Evolutionary conservation across 2,113 vertebrate species (phyloP).

Genomic region (Misgurnus mizolepis): DNA sequence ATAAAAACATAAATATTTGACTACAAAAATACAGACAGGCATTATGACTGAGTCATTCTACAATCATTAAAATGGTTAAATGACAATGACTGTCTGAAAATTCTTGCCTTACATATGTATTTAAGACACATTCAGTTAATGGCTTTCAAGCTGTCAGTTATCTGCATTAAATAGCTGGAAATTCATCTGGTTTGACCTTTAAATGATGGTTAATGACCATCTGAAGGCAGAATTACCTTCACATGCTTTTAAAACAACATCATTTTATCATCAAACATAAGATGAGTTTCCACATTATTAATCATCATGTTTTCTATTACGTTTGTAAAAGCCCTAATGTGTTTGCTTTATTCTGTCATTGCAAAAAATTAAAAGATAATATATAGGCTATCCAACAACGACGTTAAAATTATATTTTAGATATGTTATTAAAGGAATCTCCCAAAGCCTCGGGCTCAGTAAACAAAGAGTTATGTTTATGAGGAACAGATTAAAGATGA

Average conservation of each 20-base stretch:
- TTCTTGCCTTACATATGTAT: background rate
- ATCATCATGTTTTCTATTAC: background rate
- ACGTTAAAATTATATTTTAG: background rate
- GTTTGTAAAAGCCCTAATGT: no score
- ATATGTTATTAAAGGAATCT: background rate
- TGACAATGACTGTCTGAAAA: background rate
- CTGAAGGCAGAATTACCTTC: background rate
- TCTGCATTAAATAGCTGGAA: background rate
- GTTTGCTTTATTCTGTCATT: no score
- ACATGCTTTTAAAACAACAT: background rate
- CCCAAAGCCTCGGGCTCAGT: background rate
- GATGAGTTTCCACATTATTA: no score
- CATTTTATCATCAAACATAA: background rate
- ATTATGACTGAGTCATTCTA: background rate
- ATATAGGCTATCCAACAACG: no score
- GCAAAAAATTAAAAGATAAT: no score
- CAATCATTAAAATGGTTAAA: background rate
- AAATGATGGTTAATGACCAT: background rate
- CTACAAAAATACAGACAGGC: background rate
- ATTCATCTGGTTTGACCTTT: background rate
- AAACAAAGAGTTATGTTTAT: background rate
- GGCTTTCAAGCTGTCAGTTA: background rate
- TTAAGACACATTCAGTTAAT: background rate
- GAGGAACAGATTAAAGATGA: conserved; percentile 33
- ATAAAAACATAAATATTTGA: no score